These are phyloP conservation scores for Indicator maculatus DNA, from an alignment of 2,113 vertebrate genomes.

Conservation along the genomic window DNA sequence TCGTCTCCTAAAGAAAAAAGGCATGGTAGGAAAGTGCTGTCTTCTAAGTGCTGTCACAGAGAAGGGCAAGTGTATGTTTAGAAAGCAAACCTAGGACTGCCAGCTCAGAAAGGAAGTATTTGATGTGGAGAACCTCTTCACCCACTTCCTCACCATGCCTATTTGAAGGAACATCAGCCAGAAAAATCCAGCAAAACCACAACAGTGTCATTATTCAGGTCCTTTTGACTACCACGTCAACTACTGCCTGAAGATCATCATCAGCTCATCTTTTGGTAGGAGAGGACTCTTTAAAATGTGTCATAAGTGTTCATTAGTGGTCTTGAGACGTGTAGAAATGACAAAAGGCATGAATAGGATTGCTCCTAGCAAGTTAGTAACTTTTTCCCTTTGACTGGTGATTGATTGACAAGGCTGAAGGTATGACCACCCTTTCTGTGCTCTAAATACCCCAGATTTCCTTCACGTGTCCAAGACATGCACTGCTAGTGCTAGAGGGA, in stretches of 20 bases:
- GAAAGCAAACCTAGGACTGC: slow-evolving; percentile 17
- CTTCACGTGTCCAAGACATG: background rate
- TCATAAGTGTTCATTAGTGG: background rate
- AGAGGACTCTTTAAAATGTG: background rate
- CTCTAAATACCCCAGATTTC: background rate
- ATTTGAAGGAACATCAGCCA: slow-evolving; percentile 10
- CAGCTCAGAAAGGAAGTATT: slow-evolving; percentile 46
- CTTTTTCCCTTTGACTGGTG: background rate
- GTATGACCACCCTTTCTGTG: background rate
- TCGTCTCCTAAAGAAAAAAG: background rate
- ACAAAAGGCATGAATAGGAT: background rate
- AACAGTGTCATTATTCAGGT: background rate
- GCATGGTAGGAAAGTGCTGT: background rate
- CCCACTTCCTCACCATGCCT: background rate
- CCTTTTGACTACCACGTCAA: background rate
- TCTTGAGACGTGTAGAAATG: background rate
- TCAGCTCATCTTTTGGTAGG: background rate
- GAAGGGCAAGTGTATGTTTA: slow-evolving; percentile 27
- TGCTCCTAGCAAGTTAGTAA: background rate
- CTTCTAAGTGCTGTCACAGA: background rate
- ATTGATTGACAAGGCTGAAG: background rate
- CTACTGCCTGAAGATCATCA: background rate
- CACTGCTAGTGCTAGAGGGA: background rate
- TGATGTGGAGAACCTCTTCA: slow-evolving; percentile 42
- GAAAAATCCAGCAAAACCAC: background rate